Conservation (phyloP, 2,888 invertebrate species). For the Clostera curtula region DNA sequence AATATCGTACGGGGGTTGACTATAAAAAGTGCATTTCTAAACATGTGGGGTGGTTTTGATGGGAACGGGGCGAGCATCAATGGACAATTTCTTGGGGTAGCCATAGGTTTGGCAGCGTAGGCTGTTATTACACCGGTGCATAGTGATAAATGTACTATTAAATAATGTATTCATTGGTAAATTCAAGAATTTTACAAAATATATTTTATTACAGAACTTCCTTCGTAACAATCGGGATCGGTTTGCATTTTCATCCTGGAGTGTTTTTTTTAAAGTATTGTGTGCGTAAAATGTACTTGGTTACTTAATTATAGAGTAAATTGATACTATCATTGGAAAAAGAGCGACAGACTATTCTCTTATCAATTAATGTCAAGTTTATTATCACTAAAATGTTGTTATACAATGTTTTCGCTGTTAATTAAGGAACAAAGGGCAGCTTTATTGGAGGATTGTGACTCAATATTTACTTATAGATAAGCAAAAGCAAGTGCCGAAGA, state of each 20-base stretch:
- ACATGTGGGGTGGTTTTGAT: slow-evolving; percentile 26
- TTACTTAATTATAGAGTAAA: not conserved
- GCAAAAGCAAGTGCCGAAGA: no score
- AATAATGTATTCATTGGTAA: no score
- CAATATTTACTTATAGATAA: no score
- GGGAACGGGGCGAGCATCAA: slow-evolving; percentile 30
- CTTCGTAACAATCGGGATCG: no score
- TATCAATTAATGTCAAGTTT: slow-evolving; percentile 1
- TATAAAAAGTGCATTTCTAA: slow-evolving; percentile 30
- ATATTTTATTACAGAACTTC: no score
- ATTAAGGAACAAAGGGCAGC: not conserved
- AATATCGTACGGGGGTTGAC: slow-evolving; percentile 17
- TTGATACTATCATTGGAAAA: no score
- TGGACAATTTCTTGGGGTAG: slow-evolving; percentile 41
- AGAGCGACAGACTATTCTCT: not conserved
- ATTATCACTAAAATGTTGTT: slow-evolving; percentile 1
- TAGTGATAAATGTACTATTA: no score
- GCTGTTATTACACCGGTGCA: slow-evolving; percentile 26
- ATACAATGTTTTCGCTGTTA: not conserved
- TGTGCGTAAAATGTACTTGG: no score
- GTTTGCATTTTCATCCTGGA: no score
- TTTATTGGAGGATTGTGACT: not conserved
- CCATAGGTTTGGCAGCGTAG: slow-evolving; percentile 10
- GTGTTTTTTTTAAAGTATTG: no score
- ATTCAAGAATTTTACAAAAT: no score